A percentile compares a stretch with the other conserved stretches of the same genome.
Conservation (phyloP, 2,888 invertebrate species). For the Spisula solida region DNA sequence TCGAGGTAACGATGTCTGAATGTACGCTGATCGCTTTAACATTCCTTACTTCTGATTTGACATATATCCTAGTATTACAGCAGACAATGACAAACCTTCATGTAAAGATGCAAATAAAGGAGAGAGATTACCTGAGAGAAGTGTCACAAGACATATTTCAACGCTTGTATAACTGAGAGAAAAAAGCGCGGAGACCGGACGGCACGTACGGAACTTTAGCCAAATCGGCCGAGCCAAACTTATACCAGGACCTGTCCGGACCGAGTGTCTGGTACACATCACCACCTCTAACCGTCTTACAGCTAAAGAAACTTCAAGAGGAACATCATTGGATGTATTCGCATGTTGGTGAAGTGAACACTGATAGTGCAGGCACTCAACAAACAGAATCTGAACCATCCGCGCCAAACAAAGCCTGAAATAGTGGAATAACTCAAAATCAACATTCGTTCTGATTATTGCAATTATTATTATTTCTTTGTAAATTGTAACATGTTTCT, state of each 20-base stretch:
- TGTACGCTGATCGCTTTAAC: no score
- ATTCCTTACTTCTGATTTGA: no score
- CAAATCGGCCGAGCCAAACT: slow-evolving; percentile 45
- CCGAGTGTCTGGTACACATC: slow-evolving; percentile 63
- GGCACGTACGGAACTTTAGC: slow-evolving; percentile 54
- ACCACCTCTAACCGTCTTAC: slow-evolving; percentile 49
- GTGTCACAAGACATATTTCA: slow-evolving; percentile 58
- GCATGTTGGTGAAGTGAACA: neutral
- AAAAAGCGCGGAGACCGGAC: slow-evolving; percentile 57
- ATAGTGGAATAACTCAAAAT: neutral
- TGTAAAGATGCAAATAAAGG: slow-evolving; percentile 59
- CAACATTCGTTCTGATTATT: neutral
- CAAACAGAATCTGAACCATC: neutral
- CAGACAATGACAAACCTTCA: slow-evolving; percentile 53
- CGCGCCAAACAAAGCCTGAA: neutral
- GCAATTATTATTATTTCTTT: neutral
- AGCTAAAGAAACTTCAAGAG: slow-evolving; percentile 54
- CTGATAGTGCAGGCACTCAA: neutral
- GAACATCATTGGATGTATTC: slow-evolving; percentile 37
- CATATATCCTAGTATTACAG: slow-evolving; percentile 32
- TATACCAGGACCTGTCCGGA: slow-evolving; percentile 56
- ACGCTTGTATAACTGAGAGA: slow-evolving; percentile 60
- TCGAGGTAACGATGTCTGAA: no score
- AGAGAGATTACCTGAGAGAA: slow-evolving; percentile 53
- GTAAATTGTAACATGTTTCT: no score